Evolutionary conservation across 2,113 vertebrate species (phyloP).

Genomic region (Psettodes erumei): DNA sequence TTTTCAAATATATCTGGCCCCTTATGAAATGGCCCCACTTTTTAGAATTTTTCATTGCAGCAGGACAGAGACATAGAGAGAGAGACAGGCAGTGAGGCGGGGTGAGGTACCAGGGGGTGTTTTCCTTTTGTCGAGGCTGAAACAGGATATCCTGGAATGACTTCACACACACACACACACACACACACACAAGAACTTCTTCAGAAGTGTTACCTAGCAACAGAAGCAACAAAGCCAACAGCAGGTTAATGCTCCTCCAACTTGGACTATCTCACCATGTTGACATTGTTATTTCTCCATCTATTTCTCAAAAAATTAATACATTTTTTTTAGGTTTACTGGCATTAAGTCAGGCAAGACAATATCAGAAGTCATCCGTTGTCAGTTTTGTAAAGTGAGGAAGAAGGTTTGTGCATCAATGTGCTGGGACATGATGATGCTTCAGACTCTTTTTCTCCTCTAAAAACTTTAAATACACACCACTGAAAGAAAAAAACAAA

Average conservation of each 20-base stretch:
- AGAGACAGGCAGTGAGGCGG: constrained; percentile 9
- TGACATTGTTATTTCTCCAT: constrained; percentile 22
- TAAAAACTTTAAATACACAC: background rate
- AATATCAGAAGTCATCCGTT: background rate
- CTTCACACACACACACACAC: constrained; percentile 65
- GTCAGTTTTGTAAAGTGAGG: background rate
- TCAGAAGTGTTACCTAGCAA: constrained; percentile 74
- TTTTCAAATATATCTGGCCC: too few species aligned
- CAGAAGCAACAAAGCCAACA: constrained; percentile 64
- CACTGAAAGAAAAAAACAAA: too few species aligned
- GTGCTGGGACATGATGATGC: background rate
- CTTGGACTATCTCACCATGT: background rate
- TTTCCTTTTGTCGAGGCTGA: constrained; percentile 66
- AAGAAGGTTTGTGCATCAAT: background rate
- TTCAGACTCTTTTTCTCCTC: background rate
- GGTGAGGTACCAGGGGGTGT: constrained; percentile 40
- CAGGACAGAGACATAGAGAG: constrained; percentile 4
- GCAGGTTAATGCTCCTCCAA: constrained; percentile 15
- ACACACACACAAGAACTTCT: constrained; percentile 73
- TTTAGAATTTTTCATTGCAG: background rate
- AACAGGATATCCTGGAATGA: constrained; percentile 87
- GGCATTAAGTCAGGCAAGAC: background rate
- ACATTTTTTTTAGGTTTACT: too few species aligned
- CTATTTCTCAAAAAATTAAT: too few species aligned
- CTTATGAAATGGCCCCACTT: background rate